phyloP scores from a whole-genome alignment of 53 echinoderm and acorn worm genomes.

The Glandiceps talaboti region DNA sequence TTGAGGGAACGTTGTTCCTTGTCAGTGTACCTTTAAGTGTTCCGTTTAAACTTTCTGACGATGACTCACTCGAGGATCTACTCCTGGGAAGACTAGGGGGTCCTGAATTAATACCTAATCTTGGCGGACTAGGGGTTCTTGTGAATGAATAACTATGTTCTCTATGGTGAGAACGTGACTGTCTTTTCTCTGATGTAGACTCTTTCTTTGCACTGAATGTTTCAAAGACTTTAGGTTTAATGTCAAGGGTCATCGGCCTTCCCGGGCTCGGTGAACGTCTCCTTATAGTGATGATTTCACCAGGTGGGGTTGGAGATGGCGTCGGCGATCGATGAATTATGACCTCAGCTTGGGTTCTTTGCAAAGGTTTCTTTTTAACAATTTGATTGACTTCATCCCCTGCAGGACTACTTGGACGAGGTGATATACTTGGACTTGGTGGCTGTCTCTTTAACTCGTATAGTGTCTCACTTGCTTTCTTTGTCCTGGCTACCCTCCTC shows the following conservation, averaged over 20 bases:
- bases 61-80: neutral
- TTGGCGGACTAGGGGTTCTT: neutral
- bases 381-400: no score
- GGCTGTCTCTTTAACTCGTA: constrained; percentile 39
- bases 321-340: neutral
- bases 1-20: neutral
- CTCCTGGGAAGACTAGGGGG: neutral
- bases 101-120: neutral
- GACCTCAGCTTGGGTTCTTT: neutral
- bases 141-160: neutral
- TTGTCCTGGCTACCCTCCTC: constrained; percentile 56
- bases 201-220: neutral
- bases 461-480: constrained; percentile 78
- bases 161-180: neutral
- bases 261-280: neutral
- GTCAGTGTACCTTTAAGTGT: constrained; percentile 1
- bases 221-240: neutral
- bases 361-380: neutral
- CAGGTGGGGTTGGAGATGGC: neutral
- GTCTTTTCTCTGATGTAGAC: neutral
- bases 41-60: neutral
- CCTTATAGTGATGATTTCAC: neutral
- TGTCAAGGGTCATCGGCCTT: neutral
- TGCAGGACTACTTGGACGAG: neutral
- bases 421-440: neutral